Base-by-base conservation (phyloP, 2,113 vertebrate species). In the Thinocorus orbignyianus region DNA sequence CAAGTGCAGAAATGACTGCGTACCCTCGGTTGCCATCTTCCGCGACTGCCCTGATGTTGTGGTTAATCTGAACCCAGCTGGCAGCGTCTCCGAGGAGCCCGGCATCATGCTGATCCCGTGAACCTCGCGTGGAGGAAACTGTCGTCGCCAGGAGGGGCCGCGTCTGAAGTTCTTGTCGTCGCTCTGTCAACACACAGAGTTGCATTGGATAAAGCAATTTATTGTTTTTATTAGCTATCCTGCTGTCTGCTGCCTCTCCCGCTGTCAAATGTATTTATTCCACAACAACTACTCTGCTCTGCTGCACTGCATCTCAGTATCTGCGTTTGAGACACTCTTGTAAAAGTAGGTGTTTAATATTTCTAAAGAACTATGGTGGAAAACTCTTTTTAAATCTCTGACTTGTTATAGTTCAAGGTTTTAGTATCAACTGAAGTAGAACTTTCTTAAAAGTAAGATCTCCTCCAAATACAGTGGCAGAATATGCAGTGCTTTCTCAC, bases 91-190 rank as follows among this genome's bases (percentile, higher is more conserved):
- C 3, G 99, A 99, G 1, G 99, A 99, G 11, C 99, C 99, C 1
- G 99, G 99, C 99, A 99, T 99, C 99, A 99, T 99, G 95, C 99
- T 99, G 98, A 99, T 99, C 90, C 99, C 99, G 0, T 99, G 99
- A 6, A 99, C 98, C 95, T 99, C 99, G 2, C 99, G 98, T 0
- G 99, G 99, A 19, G 99, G 99, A 86, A 99, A 99, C 97, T 99
- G 99, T 93, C 99, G 98, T 96, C 99, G 98, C 99, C 99, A 99
- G 19, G 99, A 99, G 0, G 99, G 98, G 16, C 99, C 99, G 2
- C 99, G 98, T 74, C 98, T 97, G 95, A 99, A 99, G 93, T 99
- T 99, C 97, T 99, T 98, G 96, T 99, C 99, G n/a, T 99, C 99
- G 12, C 97, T 98, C 99, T 99, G 97, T 60, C 74, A 90, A 95